phyloP scores from a whole-genome alignment of 1,140 invertebrate genomes.

The Rhizoglyphus robini region DNA sequence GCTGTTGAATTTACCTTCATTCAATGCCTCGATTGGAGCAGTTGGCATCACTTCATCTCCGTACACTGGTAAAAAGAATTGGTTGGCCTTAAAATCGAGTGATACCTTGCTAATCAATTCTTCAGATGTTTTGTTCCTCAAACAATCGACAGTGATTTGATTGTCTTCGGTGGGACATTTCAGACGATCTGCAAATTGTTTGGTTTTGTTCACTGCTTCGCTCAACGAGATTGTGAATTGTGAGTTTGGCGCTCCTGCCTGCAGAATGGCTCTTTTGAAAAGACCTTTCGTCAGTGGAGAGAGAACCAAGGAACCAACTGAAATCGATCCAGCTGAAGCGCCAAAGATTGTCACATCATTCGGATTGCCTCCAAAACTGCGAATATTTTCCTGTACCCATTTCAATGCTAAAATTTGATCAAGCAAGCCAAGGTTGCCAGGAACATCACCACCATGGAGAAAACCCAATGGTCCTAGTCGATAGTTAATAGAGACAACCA shows the following conservation, averaged over 20 bases:
- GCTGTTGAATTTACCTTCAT: neutral
- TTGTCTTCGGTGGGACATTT: neutral
- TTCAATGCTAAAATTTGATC: constrained; percentile 3
- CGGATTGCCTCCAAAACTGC: constrained; percentile 92
- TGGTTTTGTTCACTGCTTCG: neutral
- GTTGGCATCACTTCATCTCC: neutral
- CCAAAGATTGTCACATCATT: constrained; percentile 88
- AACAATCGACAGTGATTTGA: neutral
- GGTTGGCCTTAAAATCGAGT: neutral
- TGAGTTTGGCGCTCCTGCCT: too few species aligned
- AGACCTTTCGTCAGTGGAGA: too few species aligned
- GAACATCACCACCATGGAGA: constrained; percentile 63
- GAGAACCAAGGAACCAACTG: too few species aligned
- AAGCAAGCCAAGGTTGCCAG: constrained; percentile 74
- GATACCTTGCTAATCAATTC: too few species aligned
- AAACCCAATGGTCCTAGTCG: constrained; percentile 88
- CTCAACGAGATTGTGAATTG: constrained; percentile 33
- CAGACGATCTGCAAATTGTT: neutral
- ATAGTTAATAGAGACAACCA: constrained; percentile 86
- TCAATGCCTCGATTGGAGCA: neutral
- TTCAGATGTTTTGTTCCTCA: neutral
- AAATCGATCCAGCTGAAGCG: constrained; percentile 86
- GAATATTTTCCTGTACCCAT: too few species aligned
- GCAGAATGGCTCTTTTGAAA: constrained; percentile 54
- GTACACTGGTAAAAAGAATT: neutral